Base-by-base conservation (phyloP, 2,888 invertebrate species). In the Serripes groenlandicus region DNA sequence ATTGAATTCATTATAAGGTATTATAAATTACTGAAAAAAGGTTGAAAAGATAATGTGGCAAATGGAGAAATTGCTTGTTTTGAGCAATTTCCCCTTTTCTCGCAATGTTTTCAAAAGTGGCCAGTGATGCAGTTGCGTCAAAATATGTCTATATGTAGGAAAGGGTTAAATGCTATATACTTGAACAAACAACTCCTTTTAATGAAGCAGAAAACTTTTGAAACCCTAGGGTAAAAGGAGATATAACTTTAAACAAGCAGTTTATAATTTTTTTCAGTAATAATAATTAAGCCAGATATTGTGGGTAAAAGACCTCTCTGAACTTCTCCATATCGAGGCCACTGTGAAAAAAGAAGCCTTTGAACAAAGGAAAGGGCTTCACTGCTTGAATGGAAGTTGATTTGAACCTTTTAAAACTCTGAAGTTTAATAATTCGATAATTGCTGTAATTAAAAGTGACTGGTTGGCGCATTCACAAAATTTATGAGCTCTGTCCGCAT, bases 401-500 rank as follows among this genome's bases (percentile, higher is more conserved):
- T 66, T 66, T 42, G 42, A 42, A 37, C 66, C 42, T 66, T 35
- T 42, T 66, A 34, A 34, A 62, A 62, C 66, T 42, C 49, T 7
- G 66, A 62, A 23, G 66, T 66, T 66, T 66, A 66, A 66, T 66
- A 66, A 66, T 66, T 66, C 28, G 66, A 66, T 66, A 66, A 66
- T 66, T 66, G 66, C 66, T 66, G 42, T 66, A 66, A 66, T 66
- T 66, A 66, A 66, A 66, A 66, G 26, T 66, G 66, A 66, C 66
- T 66, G 35, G 64, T 35, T 23, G 42, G 15, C 42, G 66, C 37
- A 66, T 66, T 37, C 35, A 66, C n/a, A 37, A 35, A 66, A 66
- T 66, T 66, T 66, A 66, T 42, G 66, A 66, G 42, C 42, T 66
- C 42, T 42, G 66, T 66, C 37, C 23, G 42, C 42, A 66, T 66